Evolutionary conservation across 2,888 invertebrate species (phyloP), one percentile per base, ranked within the genome.

Genomic region (Himalopsyche anomala): DNA sequence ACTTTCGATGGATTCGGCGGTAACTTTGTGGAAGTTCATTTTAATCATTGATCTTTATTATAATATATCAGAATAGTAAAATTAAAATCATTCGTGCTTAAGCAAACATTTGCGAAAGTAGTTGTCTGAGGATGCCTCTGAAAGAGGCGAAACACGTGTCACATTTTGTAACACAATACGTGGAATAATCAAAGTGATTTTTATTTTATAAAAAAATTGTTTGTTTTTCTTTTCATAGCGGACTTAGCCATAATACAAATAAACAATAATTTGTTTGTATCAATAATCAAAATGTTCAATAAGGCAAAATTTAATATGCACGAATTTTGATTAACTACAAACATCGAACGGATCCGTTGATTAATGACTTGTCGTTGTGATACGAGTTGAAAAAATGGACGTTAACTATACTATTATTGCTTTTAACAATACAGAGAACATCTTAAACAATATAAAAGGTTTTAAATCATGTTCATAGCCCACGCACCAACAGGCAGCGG

Each of bases 381-480:
- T 28, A 56, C 42, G 38, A 40, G 69, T 12, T 81, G 9, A 84
- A 83, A 45, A 74, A 85, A 74, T 69, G 36, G 81, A 80, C 28
- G 79, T 69, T 80, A 81, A 81, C 82, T 84, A 87, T 79, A 85
- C 87, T 82, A 82, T 87, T 85, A 85, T 87, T 84, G 87, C 84
- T 86, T 54, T 83, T 84, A 84, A 87, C 87, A 84, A 87, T 85
- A 84, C 84, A 86, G 45, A 85, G 84, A 87, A 81, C 85, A 82
- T 84, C 84, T 84, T 84, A 85, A 85, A 87, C 87, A 87, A 87
- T 87, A 85, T 87, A 87, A 87, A 87, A 85, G 85, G 87, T 82
- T 74, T 84, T 87, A 87, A 84, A 87, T 87, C 87, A 87, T 81
- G 62, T 62, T 84, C 84, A 38, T 84, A 55, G 84, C 87, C 87